Percentiles rank a stretch among this genome's conserved stretches.
Evolutionary conservation across 2,797 vertebrate species (phyloP).

Genomic region (Huso huso): DNA sequence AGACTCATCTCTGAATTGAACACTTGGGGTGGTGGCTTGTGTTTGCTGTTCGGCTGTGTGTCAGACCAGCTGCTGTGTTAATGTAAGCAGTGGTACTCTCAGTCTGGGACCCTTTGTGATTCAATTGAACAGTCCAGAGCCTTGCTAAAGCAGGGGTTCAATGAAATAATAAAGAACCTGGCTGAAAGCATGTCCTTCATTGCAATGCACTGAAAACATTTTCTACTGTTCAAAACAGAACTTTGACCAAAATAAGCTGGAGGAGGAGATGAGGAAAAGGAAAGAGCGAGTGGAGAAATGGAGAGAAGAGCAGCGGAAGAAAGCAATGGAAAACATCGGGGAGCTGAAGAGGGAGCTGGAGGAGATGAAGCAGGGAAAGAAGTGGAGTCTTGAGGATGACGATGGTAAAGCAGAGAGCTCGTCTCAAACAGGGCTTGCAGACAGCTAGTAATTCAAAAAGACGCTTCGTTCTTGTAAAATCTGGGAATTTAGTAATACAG

Average conservation of each 20-base stretch:
- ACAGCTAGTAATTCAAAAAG: too few relatives aligned
- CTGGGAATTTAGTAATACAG: too few relatives aligned
- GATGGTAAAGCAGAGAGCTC: constrained; percentile 62
- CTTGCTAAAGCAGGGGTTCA: neutral
- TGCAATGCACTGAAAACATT: neutral
- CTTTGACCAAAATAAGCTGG: constrained; percentile 97
- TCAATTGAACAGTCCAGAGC: neutral
- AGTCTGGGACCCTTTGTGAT: neutral
- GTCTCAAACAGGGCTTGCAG: too few relatives aligned
- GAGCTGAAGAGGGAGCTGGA: constrained; percentile 94
- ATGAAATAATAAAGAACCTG: too few relatives aligned
- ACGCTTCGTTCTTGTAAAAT: too few relatives aligned
- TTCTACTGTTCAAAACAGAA: constrained; percentile 55
- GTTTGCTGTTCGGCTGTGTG: too few relatives aligned
- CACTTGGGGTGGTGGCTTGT: too few relatives aligned
- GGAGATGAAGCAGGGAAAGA: constrained; percentile 97
- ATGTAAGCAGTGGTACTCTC: too few relatives aligned
- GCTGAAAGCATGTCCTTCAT: too few relatives aligned
- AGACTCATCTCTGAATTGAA: too few relatives aligned
- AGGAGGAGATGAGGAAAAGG: constrained; percentile 98
- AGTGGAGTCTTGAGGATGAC: constrained; percentile 96
- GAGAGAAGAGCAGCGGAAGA: constrained; percentile 95
- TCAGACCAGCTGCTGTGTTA: too few relatives aligned
- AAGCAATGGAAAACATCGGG: constrained; percentile 92
- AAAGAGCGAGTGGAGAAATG: constrained; percentile 98